Evolutionary conservation across 2,797 vertebrate genomes (phyloP).

Genomic region (Halcyon badia): DNA sequence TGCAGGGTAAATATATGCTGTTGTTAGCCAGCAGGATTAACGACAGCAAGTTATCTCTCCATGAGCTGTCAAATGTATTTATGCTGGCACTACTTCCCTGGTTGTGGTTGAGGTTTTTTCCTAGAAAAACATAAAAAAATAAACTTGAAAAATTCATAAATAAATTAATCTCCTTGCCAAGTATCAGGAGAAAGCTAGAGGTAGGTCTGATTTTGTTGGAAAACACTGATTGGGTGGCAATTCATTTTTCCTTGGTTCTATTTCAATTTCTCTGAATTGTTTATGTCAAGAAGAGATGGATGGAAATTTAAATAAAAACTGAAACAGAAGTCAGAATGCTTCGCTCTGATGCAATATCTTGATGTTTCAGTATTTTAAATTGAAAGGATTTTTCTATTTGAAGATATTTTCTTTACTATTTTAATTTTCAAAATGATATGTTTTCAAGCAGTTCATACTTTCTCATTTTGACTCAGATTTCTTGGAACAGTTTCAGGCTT

Average conservation of each 20-base stretch:
- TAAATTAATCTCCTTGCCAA: neutral
- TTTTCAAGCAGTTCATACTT: slow-evolving; percentile 22
- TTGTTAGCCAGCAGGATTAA: slow-evolving; percentile 22
- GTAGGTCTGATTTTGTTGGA: neutral
- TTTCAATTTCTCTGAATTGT: slow-evolving; percentile 23
- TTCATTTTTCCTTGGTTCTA: slow-evolving; percentile 11
- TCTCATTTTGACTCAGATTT: slow-evolving; percentile 9
- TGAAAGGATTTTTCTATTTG: slow-evolving; percentile 29
- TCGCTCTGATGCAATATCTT: slow-evolving; percentile 32
- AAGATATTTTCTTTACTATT: slow-evolving; percentile 4
- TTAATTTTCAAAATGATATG: slow-evolving; percentile 22
- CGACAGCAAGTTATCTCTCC: neutral
- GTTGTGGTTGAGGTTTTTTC: neutral
- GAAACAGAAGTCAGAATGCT: slow-evolving; percentile 35
- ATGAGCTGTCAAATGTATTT: neutral
- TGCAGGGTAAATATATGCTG: neutral
- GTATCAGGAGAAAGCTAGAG: neutral
- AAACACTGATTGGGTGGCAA: neutral
- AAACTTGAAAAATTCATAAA: slow-evolving; percentile 1
- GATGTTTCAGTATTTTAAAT: slow-evolving; percentile 28
- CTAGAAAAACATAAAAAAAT: neutral
- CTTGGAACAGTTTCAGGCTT: slow-evolving; percentile 32
- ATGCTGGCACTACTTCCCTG: neutral
- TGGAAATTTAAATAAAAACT: slow-evolving; percentile 35
- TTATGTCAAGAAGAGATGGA: slow-evolving; percentile 33